Conservation (phyloP, 2,888 invertebrate genomes). For the Beris morrisii region DNA sequence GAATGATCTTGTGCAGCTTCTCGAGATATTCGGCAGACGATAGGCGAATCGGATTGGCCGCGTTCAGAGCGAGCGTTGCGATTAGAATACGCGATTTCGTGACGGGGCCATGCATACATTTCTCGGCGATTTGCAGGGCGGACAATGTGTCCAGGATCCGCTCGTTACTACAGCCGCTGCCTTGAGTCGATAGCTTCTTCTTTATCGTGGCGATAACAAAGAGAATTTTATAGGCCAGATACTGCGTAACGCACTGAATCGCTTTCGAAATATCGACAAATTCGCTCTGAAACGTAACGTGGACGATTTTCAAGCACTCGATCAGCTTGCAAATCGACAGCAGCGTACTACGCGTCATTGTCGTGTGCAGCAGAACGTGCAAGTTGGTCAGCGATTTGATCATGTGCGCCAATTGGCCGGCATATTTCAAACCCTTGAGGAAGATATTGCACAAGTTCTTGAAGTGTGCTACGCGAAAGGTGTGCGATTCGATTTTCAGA, state of each 20-base stretch:
- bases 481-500: slow-evolving; percentile 56
- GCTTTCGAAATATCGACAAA: slow-evolving; percentile 71
- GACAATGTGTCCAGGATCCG: slow-evolving; percentile 72
- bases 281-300: slow-evolving; percentile 69
- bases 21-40: slow-evolving; percentile 66
- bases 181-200: slow-evolving; percentile 64
- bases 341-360: slow-evolving; percentile 76
- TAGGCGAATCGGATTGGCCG: slow-evolving; percentile 64
- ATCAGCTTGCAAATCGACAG: slow-evolving; percentile 77
- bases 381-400: slow-evolving; percentile 66
- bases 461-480: slow-evolving; percentile 61
- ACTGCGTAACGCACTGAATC: slow-evolving; percentile 76
- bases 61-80: slow-evolving; percentile 68
- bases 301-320: slow-evolving; percentile 78
- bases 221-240: slow-evolving; percentile 74
- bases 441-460: slow-evolving; percentile 53
- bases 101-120: slow-evolving; percentile 65
- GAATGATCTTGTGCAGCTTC: slow-evolving; percentile 64
- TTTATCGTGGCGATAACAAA: slow-evolving; percentile 68
- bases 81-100: slow-evolving; percentile 67
- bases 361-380: slow-evolving; percentile 70
- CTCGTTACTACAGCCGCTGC: slow-evolving; percentile 64
- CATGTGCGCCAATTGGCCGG: slow-evolving; percentile 65
- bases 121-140: slow-evolving; percentile 73
- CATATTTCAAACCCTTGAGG: slow-evolving; percentile 66